Base-by-base conservation (phyloP, 2,113 vertebrate species). In the Indicator maculatus region DNA sequence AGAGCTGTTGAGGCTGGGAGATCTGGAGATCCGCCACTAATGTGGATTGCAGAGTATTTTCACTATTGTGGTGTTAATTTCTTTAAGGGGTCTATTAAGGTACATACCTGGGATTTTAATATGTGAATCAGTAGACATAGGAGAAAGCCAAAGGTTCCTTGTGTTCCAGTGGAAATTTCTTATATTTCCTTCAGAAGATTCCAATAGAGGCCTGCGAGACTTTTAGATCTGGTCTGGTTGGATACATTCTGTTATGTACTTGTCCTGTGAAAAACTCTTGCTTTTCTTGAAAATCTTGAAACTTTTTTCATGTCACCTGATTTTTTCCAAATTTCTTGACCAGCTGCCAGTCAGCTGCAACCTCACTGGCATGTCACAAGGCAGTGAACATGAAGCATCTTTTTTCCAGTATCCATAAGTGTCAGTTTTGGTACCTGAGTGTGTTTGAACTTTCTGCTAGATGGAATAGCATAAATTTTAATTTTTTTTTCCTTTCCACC, bases 1-100 rank as follows among this genome's bases (percentile, higher is more conserved):
- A 90, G 80, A 94, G 83, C 80, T 86, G 61, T 61, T 78, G 83
- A 53, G 60, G 28, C 3, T 82, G 81, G 52, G 52, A 91, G 64
- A 59, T 93, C 64, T 89, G 90, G 84, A 90, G 59, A 87, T 50
- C 30, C 56, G 56, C 55, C 52, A 11, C 8, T 31, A 71, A 39
- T 59, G 66, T 70, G 19, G n/a, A 70, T 52, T 83, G 28, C 55
- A 66, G 41, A 82, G 69, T 74, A 45, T 30, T 81, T 69, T 70
- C 41, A 12, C 33, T 56, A 0, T 12, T 71, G 69, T 38, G 24
- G 2, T 64, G 36, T 41, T 89, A 61, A 66, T 31, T 67, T 70
- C 84, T 90, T 82, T 31, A 66, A 60, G 52, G 86, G 53, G 44
- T 9, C 61, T 86, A 4, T 83, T 75, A 47, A 86, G 23, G n/a